Percentiles rank a stretch among this genome's conserved stretches.
These are phyloP conservation scores for Rhagologus leucostigma DNA, from an alignment of 2,113 vertebrate genomes.

Conservation along the genomic window DNA sequence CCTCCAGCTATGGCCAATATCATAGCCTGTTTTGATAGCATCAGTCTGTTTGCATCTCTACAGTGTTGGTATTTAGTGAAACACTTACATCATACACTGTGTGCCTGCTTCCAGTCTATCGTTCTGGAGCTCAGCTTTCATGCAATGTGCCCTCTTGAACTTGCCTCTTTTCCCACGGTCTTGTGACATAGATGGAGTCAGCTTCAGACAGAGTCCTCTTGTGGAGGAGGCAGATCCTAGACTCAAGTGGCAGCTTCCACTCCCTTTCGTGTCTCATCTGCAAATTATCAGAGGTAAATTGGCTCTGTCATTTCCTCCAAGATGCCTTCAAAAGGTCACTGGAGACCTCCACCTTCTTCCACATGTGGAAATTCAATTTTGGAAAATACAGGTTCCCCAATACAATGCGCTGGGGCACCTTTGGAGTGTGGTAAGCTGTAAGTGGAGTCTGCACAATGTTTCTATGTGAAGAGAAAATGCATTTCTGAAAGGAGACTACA, in stretches of 20 bases:
- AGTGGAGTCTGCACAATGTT: neutral
- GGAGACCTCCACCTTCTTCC: neutral
- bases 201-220: neutral
- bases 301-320: neutral
- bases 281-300: neutral
- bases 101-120: neutral
- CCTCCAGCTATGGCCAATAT: neutral
- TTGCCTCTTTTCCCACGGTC: neutral
- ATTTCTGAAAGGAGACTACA: neutral
- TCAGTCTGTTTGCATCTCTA: neutral
- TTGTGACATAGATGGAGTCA: neutral
- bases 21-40: neutral
- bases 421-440: neutral
- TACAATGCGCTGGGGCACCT: neutral
- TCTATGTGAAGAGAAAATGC: neutral
- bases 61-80: neutral
- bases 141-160: neutral
- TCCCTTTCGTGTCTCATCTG: neutral
- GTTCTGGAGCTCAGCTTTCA: neutral
- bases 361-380: neutral
- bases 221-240: neutral
- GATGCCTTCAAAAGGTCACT: neutral
- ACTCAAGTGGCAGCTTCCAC: neutral
- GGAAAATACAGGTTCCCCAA: neutral
- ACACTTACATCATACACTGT: fast-evolving